These are phyloP conservation scores for Apostichopus japonicus DNA, from an alignment of 35 echinoderm and acorn worm genomes.

Conservation along the genomic window DNA sequence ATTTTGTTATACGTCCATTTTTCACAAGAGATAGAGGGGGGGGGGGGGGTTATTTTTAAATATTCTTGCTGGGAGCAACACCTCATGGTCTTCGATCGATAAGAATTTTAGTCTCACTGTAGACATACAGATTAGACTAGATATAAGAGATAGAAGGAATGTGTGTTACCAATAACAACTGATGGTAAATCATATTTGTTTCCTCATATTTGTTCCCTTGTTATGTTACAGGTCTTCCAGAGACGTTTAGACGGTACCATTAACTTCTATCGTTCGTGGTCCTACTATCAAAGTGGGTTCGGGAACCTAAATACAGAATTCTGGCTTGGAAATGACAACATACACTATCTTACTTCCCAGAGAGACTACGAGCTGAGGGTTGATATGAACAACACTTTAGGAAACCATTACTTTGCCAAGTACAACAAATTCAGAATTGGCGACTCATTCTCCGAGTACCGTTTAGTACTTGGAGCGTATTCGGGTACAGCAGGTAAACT, in stretches of 20 bases:
- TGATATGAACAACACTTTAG: conserved; percentile 13
- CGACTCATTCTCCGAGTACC: neutral
- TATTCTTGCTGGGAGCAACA: no score
- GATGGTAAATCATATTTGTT: no score
- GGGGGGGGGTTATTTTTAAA: no score
- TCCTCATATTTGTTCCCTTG: no score
- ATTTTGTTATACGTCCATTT: no score
- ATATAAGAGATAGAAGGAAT: no score
- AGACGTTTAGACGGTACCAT: conserved; percentile 17
- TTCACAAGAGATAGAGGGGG: no score
- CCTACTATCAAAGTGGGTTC: neutral
- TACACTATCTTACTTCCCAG: neutral
- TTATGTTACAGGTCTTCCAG: conserved; percentile 26
- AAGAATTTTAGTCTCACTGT: no score
- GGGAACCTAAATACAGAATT: conserved; percentile 19
- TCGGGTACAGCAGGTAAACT: neutral
- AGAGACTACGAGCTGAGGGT: conserved; percentile 11
- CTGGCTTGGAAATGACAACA: conserved; percentile 44
- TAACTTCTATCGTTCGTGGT: conserved; percentile 30
- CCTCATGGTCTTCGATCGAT: no score
- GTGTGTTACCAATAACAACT: no score
- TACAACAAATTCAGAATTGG: neutral
- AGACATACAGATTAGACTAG: neutral
- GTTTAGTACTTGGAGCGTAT: conserved; percentile 1
- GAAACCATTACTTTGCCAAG: neutral